Conservation (phyloP, 2,888 invertebrate genomes). For the Macaria notata region DNA sequence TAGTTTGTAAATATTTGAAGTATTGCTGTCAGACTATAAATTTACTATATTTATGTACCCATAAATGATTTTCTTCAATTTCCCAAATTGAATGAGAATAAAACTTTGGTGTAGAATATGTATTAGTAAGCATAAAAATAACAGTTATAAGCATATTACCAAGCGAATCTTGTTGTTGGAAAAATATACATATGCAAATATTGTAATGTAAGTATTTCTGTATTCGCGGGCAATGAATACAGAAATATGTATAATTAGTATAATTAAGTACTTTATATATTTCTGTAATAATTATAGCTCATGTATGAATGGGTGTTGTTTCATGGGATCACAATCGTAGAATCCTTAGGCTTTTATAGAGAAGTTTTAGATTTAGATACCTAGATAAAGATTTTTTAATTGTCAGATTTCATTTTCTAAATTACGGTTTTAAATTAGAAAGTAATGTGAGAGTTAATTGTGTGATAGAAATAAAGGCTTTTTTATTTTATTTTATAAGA, state of each 20-base stretch:
- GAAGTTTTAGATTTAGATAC: not conserved
- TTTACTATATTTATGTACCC: constrained; percentile 19
- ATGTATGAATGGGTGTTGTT: constrained; percentile 34
- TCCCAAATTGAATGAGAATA: not conserved
- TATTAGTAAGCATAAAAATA: not conserved
- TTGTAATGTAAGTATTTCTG: constrained; percentile 49
- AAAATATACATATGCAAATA: constrained; percentile 13
- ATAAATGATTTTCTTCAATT: not conserved
- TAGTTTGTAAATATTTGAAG: constrained; percentile 33
- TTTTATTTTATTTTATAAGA: too few species aligned
- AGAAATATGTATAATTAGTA: constrained; percentile 51
- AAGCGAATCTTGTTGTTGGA: constrained; percentile 48
- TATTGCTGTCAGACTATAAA: constrained; percentile 56
- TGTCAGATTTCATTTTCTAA: too few species aligned
- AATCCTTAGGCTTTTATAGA: constrained; percentile 6
- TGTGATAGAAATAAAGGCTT: too few species aligned
- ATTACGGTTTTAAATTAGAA: too few species aligned
- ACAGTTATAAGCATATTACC: constrained; percentile 16
- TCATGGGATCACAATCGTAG: constrained; percentile 44
- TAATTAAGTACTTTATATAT: not conserved
- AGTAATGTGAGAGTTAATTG: too few species aligned
- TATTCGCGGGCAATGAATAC: constrained; percentile 75
- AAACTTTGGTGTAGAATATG: not conserved
- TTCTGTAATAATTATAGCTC: not conserved
- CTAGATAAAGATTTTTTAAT: too few species aligned